A percentile compares a stretch with the other conserved stretches of the same genome.
Evolutionary conservation across 2,113 vertebrate genomes (phyloP).

Genomic region (Nothocercus julius): DNA sequence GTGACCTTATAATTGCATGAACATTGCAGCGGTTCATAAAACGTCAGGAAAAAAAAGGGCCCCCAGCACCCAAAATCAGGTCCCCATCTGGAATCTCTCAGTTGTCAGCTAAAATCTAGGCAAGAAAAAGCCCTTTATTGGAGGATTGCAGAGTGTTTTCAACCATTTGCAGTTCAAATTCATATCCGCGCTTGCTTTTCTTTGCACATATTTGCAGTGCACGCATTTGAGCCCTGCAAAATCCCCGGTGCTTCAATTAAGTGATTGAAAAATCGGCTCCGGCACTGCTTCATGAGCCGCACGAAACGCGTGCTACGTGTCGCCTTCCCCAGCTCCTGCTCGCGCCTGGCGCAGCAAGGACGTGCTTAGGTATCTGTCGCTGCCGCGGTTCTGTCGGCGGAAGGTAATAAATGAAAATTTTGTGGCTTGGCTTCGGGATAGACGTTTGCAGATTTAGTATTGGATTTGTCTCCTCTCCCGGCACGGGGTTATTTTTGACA

Average conservation of each 20-base stretch:
- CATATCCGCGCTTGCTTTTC: not conserved
- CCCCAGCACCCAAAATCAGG: not conserved
- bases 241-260: slow-evolving; percentile 16
- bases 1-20: not conserved
- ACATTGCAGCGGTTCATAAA: not conserved
- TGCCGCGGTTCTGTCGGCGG: not conserved
- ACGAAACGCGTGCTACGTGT: not conserved
- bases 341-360: not conserved
- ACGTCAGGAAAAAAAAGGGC: not conserved
- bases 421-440: not conserved
- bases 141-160: no score
- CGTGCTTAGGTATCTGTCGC: not conserved
- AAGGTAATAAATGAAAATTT: not conserved
- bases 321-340: not conserved
- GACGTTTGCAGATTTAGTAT: not conserved
- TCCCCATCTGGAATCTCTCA: not conserved
- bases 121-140: no score
- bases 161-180: not conserved
- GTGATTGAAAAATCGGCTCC: slow-evolving; percentile 10
- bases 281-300: not conserved
- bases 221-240: not conserved
- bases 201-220: not conserved
- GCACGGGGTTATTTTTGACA: not conserved
- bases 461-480: slow-evolving; percentile 4
- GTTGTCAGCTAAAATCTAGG: not conserved